Evolutionary conservation across 2,113 vertebrate species (phyloP).

Genomic region (Coptodon rendalli): DNA sequence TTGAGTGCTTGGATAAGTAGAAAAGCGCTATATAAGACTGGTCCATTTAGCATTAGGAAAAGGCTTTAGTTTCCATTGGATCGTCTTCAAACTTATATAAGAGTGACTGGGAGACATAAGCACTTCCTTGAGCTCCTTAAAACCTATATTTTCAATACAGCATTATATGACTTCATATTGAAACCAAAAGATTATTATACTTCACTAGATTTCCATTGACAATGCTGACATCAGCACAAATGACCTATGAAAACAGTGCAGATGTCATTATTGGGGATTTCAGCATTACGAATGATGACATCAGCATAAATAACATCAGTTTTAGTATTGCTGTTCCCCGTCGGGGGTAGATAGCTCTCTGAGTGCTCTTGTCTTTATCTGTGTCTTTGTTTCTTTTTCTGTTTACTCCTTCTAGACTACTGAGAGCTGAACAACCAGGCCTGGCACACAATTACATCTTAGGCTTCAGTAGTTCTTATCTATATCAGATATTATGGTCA

Average conservation of each 20-base stretch:
- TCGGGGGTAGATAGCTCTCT: neutral
- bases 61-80: neutral
- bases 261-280: neutral
- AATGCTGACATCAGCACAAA: neutral
- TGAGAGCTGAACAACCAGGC: neutral
- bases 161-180: neutral
- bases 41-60: neutral
- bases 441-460: neutral
- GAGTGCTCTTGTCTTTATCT: neutral
- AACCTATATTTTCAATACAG: neutral
- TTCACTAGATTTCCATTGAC: neutral
- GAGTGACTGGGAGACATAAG: neutral
- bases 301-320: neutral
- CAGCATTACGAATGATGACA: neutral
- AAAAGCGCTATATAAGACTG: neutral
- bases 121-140: neutral
- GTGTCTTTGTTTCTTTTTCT: neutral
- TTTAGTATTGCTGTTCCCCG: neutral
- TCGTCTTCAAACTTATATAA: neutral
- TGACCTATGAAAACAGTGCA: neutral
- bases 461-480: neutral
- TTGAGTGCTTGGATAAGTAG: neutral
- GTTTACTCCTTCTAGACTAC: neutral
- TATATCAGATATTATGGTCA: neutral
- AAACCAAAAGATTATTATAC: neutral